Evolutionary conservation across 2,113 vertebrate genomes (phyloP), one percentile per base, ranked within the genome.

Genomic region (Aspiorhynchus laticeps): DNA sequence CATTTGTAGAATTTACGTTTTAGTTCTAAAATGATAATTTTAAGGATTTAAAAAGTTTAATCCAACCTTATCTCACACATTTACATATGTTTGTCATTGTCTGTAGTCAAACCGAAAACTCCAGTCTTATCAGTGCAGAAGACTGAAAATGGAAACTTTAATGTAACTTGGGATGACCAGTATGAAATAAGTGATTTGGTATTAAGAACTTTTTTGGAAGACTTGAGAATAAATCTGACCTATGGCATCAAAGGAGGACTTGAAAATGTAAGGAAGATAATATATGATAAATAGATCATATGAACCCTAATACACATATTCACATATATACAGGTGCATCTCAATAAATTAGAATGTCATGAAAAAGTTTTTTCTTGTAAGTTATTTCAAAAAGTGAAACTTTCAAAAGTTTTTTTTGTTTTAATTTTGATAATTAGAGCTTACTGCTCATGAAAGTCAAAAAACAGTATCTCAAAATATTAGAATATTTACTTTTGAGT

Each of bases 71-170:
- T n/a, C n/a, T n/a, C n/a, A n/a, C n/a, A n/a, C n/a, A n/a, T n/a
- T n/a, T n/a, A n/a, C n/a, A n/a, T n/a, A n/a, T n/a, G n/a, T n/a
- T n/a, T n/a, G n/a, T n/a, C n/a, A n/a, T n/a, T 74, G 63, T 56
- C 11, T 31, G 11, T 88, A 94, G 94, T 92, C 15, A 94, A 94
- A 56, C 93, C 93, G 7, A 89, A 38, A 87, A 33, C 77, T n/a
- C 94, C 94, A 85, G 67, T 24, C n/a, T 5, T 38, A 14, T 74
- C 84, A 11, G 87, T 94, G 24, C 5, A 26, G 0, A 74, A 83
- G 74, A 67, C 61, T n/a, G 5, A 78, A 61, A 85, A 89, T 28
- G 90, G 90, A 6, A 91, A 91, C 51, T 87, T 90, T 81, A 0
- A 12, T 17, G 53, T 95, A 9, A 80, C 0, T 11, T 95, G 94